Conservation (phyloP, 2,797 vertebrate genomes). For the Tympanoctomys barrerae region DNA sequence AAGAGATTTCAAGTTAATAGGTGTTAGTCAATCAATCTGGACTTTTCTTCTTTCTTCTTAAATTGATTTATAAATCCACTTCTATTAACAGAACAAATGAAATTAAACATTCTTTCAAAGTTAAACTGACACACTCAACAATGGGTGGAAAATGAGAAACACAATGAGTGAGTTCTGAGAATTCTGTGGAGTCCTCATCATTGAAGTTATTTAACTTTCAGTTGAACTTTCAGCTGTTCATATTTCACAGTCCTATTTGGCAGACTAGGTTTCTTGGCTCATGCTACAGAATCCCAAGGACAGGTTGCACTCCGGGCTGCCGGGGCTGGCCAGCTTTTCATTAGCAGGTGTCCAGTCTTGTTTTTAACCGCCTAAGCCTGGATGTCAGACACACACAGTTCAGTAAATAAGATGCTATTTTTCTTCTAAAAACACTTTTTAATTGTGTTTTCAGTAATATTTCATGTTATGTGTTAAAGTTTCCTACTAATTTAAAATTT, state of each 20-base stretch:
- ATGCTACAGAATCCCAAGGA: neutral
- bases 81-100: conserved; percentile 46
- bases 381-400: conserved; percentile 6
- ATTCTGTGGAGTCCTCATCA: neutral
- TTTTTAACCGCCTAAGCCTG: conserved; percentile 52
- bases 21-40: conserved; percentile 21
- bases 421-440: conserved; percentile 36
- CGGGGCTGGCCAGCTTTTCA: neutral
- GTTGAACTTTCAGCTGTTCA: conserved; percentile 38
- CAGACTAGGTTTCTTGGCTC: conserved; percentile 38
- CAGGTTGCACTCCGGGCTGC: neutral
- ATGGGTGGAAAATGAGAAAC: neutral
- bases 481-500: conserved; percentile 30
- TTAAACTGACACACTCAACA: neutral
- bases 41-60: conserved; percentile 59
- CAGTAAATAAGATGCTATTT: conserved; percentile 23
- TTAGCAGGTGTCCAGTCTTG: neutral
- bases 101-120: conserved; percentile 3
- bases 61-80: conserved; percentile 20
- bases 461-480: conserved; percentile 18
- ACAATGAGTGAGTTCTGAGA: conserved; percentile 1
- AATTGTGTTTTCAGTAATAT: conserved; percentile 51
- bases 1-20: conserved; percentile 15
- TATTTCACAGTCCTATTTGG: conserved; percentile 3
- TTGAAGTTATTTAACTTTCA: neutral